Percentiles rank a stretch among this genome's conserved stretches.
These are phyloP conservation scores for Belonocnema kinseyi DNA, from an alignment of 1,140 invertebrate genomes.

Conservation along the genomic window DNA sequence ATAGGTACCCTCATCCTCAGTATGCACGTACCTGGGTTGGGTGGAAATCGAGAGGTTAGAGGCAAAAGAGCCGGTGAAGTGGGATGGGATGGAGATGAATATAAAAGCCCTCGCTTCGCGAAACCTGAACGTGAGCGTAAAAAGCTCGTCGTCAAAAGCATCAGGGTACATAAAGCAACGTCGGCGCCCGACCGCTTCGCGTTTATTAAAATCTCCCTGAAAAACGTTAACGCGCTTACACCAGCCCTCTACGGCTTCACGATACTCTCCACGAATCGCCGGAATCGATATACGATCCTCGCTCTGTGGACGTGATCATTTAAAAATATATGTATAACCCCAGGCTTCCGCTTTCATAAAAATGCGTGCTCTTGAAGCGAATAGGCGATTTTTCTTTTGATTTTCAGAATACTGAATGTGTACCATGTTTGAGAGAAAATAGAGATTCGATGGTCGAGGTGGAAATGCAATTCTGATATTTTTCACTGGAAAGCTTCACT, in stretches of 20 bases:
- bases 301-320: slow-evolving; percentile 32
- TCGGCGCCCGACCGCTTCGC: slow-evolving; percentile 50
- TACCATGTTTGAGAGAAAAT: neutral
- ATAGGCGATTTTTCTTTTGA: slow-evolving; percentile 29
- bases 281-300: slow-evolving; percentile 42
- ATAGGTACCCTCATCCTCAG: slow-evolving; percentile 37
- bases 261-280: slow-evolving; percentile 41
- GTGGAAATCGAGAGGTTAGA: slow-evolving; percentile 22
- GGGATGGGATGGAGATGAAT: slow-evolving; percentile 55
- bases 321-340: neutral
- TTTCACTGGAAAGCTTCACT: slow-evolving; percentile 1
- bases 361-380: slow-evolving; percentile 15
- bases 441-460: slow-evolving; percentile 12
- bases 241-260: slow-evolving; percentile 47
- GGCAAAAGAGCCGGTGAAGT: slow-evolving; percentile 20
- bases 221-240: slow-evolving; percentile 59
- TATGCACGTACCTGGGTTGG: slow-evolving; percentile 25
- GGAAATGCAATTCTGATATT: slow-evolving; percentile 28
- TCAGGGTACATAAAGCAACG: slow-evolving; percentile 55
- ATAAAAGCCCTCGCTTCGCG: slow-evolving; percentile 60
- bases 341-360: slow-evolving; percentile 40
- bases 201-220: slow-evolving; percentile 71
- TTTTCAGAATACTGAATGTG: neutral
- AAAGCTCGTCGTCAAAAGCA: slow-evolving; percentile 68
- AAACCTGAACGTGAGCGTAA: slow-evolving; percentile 61